Base-by-base conservation (phyloP, 2,888 invertebrate genomes). In the Eumerus sabulonum region DNA sequence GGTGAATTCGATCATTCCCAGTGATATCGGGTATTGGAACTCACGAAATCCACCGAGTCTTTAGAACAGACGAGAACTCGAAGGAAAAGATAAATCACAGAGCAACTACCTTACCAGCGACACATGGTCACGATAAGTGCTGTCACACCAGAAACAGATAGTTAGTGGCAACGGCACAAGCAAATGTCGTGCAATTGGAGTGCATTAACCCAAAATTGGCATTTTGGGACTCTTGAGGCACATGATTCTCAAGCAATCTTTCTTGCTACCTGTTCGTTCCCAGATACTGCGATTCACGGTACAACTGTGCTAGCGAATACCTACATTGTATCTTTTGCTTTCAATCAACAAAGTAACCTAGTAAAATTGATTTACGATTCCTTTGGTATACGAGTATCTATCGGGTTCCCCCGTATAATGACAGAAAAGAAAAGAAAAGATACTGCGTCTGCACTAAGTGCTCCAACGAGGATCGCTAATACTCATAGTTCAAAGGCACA, bases 311-410 rank as follows among this genome's bases (percentile, higher is more conserved):
- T 35, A 16, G 42, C 13, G 53, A 73, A 36, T 12, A 64, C 57
- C 57, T 42, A 62, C 54, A 36, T 9, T 1, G 62, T 63, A 81
- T 54, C 59, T 71, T 67, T 74, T 63, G 60, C 63, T 72, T 81
- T 76, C 81, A 81, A 81, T 81, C 76, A 81, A 81, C 76, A 82
- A 68, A 82, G 70, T 82, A 82, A 82, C 82, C 82, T 82, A 77
- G 68, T 82, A 77, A 77, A 82, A 82, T 77, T 82, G 82, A 82
- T 82, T 82, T 82, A 82, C 68, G 82, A 82, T 73, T 42, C 17
- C 62, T 72, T 68, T 62, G 57, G 63, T 67, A 47, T 57, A 77
- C 73, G 59, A 63, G 64, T 27, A 27, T 27, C 27, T 13, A 54
- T 50, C 68, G 60, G 68, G 16, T 70, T 64, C 76, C 56, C 48